These are phyloP conservation scores for Actias luna DNA, from an alignment of 2,888 invertebrate species.

Conservation along the genomic window DNA sequence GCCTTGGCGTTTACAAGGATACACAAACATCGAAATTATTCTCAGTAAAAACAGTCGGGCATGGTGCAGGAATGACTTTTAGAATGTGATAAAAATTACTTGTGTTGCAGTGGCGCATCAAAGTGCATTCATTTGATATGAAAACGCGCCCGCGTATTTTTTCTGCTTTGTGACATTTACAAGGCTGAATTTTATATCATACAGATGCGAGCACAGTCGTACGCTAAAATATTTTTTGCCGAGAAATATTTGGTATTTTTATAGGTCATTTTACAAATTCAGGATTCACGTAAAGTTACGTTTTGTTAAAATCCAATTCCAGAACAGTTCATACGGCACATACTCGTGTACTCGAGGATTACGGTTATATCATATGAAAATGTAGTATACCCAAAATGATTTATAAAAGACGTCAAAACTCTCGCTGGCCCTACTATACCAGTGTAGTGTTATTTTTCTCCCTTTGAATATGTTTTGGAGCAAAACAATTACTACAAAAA, in stretches of 20 bases:
- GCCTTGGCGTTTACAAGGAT: background rate
- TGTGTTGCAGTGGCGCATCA: conserved; percentile 13
- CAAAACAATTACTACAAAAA: too few species aligned
- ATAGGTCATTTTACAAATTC: background rate
- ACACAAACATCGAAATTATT: background rate
- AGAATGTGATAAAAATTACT: conserved; percentile 20
- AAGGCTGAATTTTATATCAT: conserved; percentile 3
- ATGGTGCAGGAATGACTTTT: background rate
- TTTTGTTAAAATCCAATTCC: background rate
- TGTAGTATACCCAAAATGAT: background rate
- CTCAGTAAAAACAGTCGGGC: background rate
- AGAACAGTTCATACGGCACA: background rate
- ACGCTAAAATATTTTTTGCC: background rate
- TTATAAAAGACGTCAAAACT: background rate
- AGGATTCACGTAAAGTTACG: background rate
- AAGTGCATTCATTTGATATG: conserved; percentile 25
- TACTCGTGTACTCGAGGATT: background rate
- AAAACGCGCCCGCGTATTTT: conserved; percentile 20
- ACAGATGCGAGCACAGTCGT: background rate
- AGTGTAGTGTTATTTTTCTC: too few species aligned
- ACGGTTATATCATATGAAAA: background rate
- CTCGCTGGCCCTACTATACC: too few species aligned
- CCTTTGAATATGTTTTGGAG: too few species aligned
- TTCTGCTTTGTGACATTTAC: conserved; percentile 5
- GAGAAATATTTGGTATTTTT: background rate